Evolutionary conservation across 1,140 invertebrate species (phyloP), one percentile per base, ranked within the genome.

Genomic region (Tetramorium simillimum): DNA sequence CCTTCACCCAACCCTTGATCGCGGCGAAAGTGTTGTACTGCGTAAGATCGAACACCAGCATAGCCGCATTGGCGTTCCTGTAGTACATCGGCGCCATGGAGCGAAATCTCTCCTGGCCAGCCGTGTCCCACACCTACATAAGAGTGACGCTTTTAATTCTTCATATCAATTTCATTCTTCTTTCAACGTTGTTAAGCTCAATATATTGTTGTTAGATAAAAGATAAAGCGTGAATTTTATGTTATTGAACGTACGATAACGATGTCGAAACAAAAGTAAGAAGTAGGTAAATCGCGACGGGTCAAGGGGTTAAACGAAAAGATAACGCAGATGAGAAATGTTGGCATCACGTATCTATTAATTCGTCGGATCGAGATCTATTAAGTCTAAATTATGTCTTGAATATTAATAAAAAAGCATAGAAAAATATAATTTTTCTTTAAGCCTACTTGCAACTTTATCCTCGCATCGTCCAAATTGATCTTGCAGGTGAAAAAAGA

Each of bases 61-160:
- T 96, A 3, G 98, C 98, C 3, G 98, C 98, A 92, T 98, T 98
- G 0, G 98, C 98, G 91, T 98, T 98, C 90, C 98, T 96, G 94
- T 99, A 99, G 94, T 99, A 99, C 97, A 99, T 98, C 7, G 98
- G 98, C 0, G 98, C 98, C 96, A 99, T 97, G 0, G 98, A 97
- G 84, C 97, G 96, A 94, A 98, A 99, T 89, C 98, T 95, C 88
- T 96, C 96, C 86, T 95, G 94, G 0, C 98, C 98, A 10, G 98
- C 98, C 7, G 98, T 99, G 93, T 99, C 98, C 98, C 98, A 98
- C 43, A 97, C 97, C 97, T 96, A 37, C 90, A 92, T 24, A 40
- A 67, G 14, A 69, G 14, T 21, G 21, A 28, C 3, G 2, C 14
- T 69, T 69, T 81, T 43, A 58, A 80, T 53, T 37, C 12, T n/a